Base-by-base conservation (phyloP, 2,888 invertebrate species). In the Nephrotoma appendiculata region DNA sequence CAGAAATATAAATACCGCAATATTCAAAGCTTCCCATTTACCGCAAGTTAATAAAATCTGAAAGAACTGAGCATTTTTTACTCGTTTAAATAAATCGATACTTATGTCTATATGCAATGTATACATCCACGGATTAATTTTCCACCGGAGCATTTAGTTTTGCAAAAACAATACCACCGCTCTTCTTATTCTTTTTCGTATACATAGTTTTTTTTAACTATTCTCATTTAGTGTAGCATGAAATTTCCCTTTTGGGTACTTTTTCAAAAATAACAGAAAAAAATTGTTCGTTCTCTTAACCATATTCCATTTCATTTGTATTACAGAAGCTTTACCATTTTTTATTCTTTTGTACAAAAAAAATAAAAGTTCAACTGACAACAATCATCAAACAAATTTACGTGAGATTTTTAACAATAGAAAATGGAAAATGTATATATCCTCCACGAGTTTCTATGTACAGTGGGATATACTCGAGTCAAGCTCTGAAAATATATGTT, bases 201-300 rank as follows among this genome's bases (percentile, higher is more conserved):
- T 31, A 15, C 15, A 15, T 48, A 9, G 48, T 5, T 19, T 71
- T 31, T 71, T 31, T 31, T 9, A 71, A 71, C 31, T 71, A 71
- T 71, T 71, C 71, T 31, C 71, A 31, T 84, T 84, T 43, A 84
- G 84, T 84, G 84, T 84, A 84, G n/a, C 84, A 84, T 84, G 84
- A 84, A 84, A 84, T 84, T 84, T 84, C 84, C 84, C 84, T 84
- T 84, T 43, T 84, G 84, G 84, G 84, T 84, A 84, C 84, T 84
- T 84, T 84, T 71, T 19, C 31, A 71, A 43, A 41, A 42, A 84
- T 7, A 42, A 6, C 12, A 42, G 0, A 84, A 84, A 84, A 84
- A 84, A 84, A n/a, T 42, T n/a, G n/a, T 84, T 83, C n/a, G n/a
- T 12, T 42, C 43, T 84, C 84, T 42, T 41, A 42, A 41, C 41